Base-by-base conservation (phyloP, 1,140 invertebrate genomes). In the Lepidurus couesii region DNA sequence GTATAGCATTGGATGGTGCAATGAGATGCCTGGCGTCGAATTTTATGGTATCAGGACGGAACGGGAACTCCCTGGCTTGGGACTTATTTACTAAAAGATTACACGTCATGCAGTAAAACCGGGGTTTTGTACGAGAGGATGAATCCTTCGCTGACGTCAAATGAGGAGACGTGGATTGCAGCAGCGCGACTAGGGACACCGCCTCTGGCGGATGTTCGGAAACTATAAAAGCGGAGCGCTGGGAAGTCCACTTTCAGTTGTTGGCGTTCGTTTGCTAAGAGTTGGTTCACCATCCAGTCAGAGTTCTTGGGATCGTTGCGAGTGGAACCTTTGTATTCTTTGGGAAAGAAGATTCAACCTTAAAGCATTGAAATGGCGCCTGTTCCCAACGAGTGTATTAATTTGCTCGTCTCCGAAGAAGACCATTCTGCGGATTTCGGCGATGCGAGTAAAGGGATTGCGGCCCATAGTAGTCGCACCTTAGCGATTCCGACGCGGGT, bases 331-430 rank as follows among this genome's bases (percentile, higher is more conserved):
- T 65, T 65, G 5, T 21, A 21, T 65, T 65, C 47, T n/a, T 21
- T n/a, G 47, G 21, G 21, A 65, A 65, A 21, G 47, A 21, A 65
- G 47, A 65, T n/a, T 13, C 47, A 65, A n/a, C 47, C 21, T 21
- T 65, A n/a, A 47, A 47, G 6, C 13, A 13, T 7, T 7, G 21
- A 3, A 65, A 79, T 79, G 78, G 78, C 78, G 5, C 78, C 78
- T 75, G 34, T 53, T 10, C 76, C 76, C n/a, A 79, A 79, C 74
- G 78, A 79, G 75, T 79, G 78, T 75, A 44, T 79, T 43, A 74
- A 47, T 26, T 42, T 79, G 42, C n/a, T 79, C 42, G 73, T 75
- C 21, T 43, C 42, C 53, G 53, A 74, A 13, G 11, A 53, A 26
- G 45, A 45, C 3, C 8, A 45, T 5, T 47, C 75, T 24, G 45